Base-by-base conservation (phyloP, 1,140 invertebrate genomes). In the Drosophila truncata region DNA sequence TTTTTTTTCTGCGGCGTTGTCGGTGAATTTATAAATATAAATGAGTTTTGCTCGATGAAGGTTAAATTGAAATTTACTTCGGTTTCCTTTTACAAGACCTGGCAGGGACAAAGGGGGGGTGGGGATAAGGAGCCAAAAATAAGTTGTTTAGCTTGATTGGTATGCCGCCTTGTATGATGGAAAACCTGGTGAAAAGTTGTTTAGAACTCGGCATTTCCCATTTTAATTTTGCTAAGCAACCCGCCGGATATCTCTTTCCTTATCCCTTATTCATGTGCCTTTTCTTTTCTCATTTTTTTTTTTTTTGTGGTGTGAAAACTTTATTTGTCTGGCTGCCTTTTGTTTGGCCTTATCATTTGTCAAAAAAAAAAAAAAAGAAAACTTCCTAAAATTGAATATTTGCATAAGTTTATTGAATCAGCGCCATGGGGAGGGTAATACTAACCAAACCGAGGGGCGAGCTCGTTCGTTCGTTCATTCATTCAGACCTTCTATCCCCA, bases 41-140 rank as follows among this genome's bases (percentile, higher is more conserved):
- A 90, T 90, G 85, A 87, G 85, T 90, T 90, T 78, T 79, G 65
- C 78, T 86, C 86, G 87, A 91, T 86, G 87, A 90, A 91, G 85
- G 85, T 91, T 90, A 90, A 90, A 90, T 90, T 90, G 87, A 91
- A 91, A 91, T 91, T 90, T 90, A 91, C 81, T 80, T 86, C 71
- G 82, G 71, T 63, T 62, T 80, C 61, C 65, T 41, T 71, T 66
- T 67, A 67, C 59, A 71, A 63, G 37, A 27, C 47, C 23, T 37
- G 59, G 0, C 62, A n/a, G 31, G 25, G 33, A 10, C 16, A 29
- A 7, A 10, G 31, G 10, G 7, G 2, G 27, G 10, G 3, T 3
- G 27, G 27, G 23, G 44, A 64, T 35, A 44, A 37, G 41, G 14
- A n/a, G 67, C 39, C 54, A 35, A 46, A 31, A 73, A 60, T 60